These are phyloP conservation scores for Mirza zaza DNA, from an alignment of 2,113 vertebrate genomes.

Conservation along the genomic window DNA sequence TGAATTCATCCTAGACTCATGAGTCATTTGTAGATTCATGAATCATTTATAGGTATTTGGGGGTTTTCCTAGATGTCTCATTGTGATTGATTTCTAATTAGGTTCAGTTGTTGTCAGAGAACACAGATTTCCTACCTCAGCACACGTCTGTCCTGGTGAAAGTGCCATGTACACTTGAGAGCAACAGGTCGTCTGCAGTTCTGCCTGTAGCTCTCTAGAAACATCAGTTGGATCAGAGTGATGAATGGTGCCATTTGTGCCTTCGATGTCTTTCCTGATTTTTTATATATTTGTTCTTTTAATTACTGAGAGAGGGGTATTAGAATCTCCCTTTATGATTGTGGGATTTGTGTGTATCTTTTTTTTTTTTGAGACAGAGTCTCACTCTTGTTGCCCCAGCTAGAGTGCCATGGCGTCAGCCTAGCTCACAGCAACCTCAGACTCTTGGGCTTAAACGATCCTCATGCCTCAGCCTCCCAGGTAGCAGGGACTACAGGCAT, in stretches of 20 bases:
- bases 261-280: background rate
- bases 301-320: background rate
- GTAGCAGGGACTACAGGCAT: too few relatives aligned
- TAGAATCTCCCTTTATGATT: background rate
- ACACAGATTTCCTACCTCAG: too few relatives aligned
- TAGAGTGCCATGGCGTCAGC: too few relatives aligned
- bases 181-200: background rate
- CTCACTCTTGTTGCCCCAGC: too few relatives aligned
- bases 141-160: background rate
- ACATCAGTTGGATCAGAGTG: background rate
- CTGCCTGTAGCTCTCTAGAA: background rate
- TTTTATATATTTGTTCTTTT: background rate
- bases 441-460: too few relatives aligned
- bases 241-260: background rate
- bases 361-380: too few relatives aligned
- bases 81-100: background rate
- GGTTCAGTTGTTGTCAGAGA: background rate
- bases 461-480: too few relatives aligned
- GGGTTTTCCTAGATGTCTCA: background rate
- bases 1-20: slow-evolving; percentile 1
- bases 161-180: background rate
- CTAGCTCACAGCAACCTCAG: too few relatives aligned
- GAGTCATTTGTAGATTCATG: background rate
- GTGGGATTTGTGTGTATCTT: background rate
- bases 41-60: slow-evolving; percentile 12